Percentiles rank a stretch among this genome's conserved stretches.
These are phyloP conservation scores for Atherinosoma microstoma DNA, from an alignment of 2,797 vertebrate species.

Conservation along the genomic window DNA sequence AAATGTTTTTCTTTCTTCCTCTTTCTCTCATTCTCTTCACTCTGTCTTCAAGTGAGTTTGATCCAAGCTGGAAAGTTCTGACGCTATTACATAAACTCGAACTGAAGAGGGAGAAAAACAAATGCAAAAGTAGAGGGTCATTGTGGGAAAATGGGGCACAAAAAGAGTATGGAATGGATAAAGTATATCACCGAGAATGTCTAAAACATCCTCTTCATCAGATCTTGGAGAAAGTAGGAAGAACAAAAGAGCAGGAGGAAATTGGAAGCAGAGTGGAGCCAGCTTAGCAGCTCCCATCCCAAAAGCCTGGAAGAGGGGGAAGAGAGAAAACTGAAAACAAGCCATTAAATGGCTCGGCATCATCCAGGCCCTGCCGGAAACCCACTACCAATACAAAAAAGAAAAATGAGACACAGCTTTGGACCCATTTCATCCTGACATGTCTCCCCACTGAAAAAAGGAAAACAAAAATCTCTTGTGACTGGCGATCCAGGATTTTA, in stretches of 20 bases:
- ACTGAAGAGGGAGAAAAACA: constrained; percentile 50
- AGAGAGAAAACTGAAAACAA: constrained; percentile 70
- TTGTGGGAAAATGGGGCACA: constrained; percentile 54
- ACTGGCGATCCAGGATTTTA: constrained; percentile 47
- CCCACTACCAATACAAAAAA: constrained; percentile 43
- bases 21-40: constrained; percentile 38
- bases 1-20: constrained; percentile 37
- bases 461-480: constrained; percentile 43
- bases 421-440: constrained; percentile 44
- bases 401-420: constrained; percentile 25
- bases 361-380: constrained; percentile 50
- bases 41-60: constrained; percentile 57
- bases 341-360: constrained; percentile 62
- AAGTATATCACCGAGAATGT: constrained; percentile 63
- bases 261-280: constrained; percentile 75
- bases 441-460: constrained; percentile 47
- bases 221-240: constrained; percentile 62
- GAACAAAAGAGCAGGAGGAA: constrained; percentile 75
- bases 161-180: constrained; percentile 63
- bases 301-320: constrained; percentile 68
- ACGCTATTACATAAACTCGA: constrained; percentile 71
- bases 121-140: constrained; percentile 45
- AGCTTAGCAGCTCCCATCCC: constrained; percentile 71
- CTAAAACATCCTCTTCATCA: constrained; percentile 67
- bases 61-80: constrained; percentile 72